phyloP scores from a whole-genome alignment of 2,113 vertebrate genomes.

The Protomyctophum bolini region DNA sequence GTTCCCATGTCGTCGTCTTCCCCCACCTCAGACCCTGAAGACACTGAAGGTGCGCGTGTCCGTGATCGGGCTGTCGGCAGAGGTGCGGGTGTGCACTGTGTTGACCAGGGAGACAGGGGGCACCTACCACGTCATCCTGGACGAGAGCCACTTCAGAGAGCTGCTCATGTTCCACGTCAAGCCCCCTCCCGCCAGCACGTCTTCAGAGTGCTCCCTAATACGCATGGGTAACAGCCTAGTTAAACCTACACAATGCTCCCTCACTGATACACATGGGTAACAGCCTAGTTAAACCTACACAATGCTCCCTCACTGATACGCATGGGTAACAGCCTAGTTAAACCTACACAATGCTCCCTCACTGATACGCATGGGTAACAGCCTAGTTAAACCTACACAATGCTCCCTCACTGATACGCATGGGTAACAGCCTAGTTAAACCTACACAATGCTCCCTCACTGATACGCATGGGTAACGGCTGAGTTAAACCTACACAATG shows the following conservation, averaged over 20 bases:
- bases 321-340: too few relatives aligned
- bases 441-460: too few relatives aligned
- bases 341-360: not conserved
- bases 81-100: slow-evolving; percentile 94
- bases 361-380: too few relatives aligned
- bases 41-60: slow-evolving; percentile 93
- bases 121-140: slow-evolving; percentile 92
- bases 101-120: slow-evolving; percentile 94
- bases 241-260: not conserved
- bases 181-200: slow-evolving; percentile 89
- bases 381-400: too few relatives aligned
- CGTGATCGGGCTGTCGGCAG: slow-evolving; percentile 92
- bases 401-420: too few relatives aligned
- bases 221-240: slow-evolving; percentile 87
- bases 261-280: too few relatives aligned
- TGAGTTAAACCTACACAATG: too few relatives aligned
- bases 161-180: slow-evolving; percentile 90
- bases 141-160: slow-evolving; percentile 94
- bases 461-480: too few relatives aligned
- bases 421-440: too few relatives aligned
- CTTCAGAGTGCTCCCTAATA: slow-evolving; percentile 94
- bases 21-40: slow-evolving; percentile 84
- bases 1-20: too few relatives aligned
- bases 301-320: not conserved
- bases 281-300: not conserved